Base-by-base conservation (phyloP, 1,140 invertebrate genomes). In the Phymastichus coffea region DNA sequence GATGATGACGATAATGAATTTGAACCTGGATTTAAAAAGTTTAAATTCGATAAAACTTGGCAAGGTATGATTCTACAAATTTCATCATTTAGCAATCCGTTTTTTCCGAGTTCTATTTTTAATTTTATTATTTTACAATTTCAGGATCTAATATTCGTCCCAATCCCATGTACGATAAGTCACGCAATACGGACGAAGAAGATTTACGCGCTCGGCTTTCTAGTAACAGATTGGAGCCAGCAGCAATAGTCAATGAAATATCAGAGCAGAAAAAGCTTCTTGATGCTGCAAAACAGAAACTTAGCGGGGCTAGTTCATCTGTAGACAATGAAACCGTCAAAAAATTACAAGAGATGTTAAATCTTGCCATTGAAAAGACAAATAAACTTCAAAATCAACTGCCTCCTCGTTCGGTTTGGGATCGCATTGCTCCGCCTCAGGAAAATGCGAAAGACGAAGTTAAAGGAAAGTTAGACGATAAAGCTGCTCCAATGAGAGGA, bases 321-420 rank as follows among this genome's bases (percentile, higher is more conserved):
- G 66, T 76, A 4, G 72, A 79, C 15, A 60, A 64, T 0, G 70
- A 67, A 17, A 77, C 76, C 0, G 76, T 75, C 1, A 76, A 78
- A 54, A 69, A 80, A 43, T 26, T 79, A 8, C 70, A 79, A 41
- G 72, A 68, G 25, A 77, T 80, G 64, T 58, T 79, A 15, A 77
- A 73, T 40, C 67, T 73, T 46, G 78, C 76, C 9, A 62, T 79
- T 19, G 74, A 75, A 20, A 72, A 79, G 58, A 76, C 76, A 1
- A 80, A 72, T 44, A 77, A 78, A 44, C 60, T 79, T 8, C 72
- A 75, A 26, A 77, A 52, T 64, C 77, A 77, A 47, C 48, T 80
- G 30, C 74, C 77, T 0, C 72, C 77, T 0, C 60, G 71, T 17
- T 76, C 77, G 1, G 77, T 79, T 17, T 79, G 78, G 78, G 73